phyloP scores from a whole-genome alignment of 2,888 invertebrate species.

The Leptopilina drosophilae region DNA sequence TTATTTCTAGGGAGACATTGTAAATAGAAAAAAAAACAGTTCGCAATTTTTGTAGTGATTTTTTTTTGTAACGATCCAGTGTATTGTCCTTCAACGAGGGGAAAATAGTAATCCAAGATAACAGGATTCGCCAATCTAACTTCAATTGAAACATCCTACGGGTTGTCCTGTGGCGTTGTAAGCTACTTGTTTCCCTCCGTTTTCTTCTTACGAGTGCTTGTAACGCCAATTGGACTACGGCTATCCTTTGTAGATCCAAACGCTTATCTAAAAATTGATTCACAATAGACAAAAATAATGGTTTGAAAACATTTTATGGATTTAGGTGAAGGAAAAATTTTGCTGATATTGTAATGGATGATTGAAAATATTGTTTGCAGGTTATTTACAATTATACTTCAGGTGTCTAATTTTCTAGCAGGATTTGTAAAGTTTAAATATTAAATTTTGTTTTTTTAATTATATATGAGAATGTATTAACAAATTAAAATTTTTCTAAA shows the following conservation, averaged over 20 bases:
- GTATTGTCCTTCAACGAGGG: neutral
- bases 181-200: conserved; percentile 30
- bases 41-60: conserved; percentile 6
- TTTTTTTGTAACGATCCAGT: neutral
- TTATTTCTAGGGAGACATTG: neutral
- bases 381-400: too few relatives aligned
- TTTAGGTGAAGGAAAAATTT: neutral
- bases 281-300: neutral
- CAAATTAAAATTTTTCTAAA: too few relatives aligned
- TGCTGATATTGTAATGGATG: too few relatives aligned
- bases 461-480: too few relatives aligned
- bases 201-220: neutral
- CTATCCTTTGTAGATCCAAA: conserved; percentile 10
- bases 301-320: neutral
- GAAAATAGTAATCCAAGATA: conserved; percentile 21
- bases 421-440: too few relatives aligned
- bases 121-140: conserved; percentile 34
- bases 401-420: too few relatives aligned
- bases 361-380: too few relatives aligned
- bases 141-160: conserved; percentile 38
- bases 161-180: conserved; percentile 38
- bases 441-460: too few relatives aligned
- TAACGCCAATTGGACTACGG: conserved; percentile 47
- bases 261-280: conserved; percentile 36
- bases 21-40: neutral